Evolutionary conservation across 2,113 vertebrate genomes (phyloP), one percentile per base, ranked within the genome.

Genomic region (Amphilophus citrinellus): DNA sequence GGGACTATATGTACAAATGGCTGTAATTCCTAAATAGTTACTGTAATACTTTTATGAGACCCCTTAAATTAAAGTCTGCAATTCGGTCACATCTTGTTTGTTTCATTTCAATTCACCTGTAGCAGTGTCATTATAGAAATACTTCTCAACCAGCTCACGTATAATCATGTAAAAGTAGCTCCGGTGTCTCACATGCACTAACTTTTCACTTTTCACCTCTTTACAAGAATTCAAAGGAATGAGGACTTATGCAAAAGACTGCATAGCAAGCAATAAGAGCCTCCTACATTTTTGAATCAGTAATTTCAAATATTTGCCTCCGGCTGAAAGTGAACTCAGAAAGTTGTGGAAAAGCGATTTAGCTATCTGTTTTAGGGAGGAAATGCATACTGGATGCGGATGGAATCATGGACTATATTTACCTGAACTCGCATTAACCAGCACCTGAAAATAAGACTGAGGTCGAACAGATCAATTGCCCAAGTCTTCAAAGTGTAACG

Each of bases 141-240:
- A 0, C 14, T 27, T 68, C 17, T 47, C 22, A 0, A 18, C 63
- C 44, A 10, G 22, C 27, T 37, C 9, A 0, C 10, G 44, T 47
- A 27, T 1, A 30, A 30, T 47, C 63, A 27, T 10, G 44, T 47
- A 47, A 68, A 39, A 9, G 22, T 47, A 18, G 63, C 24, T 68
- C 39, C 39, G 44, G 42, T 47, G 42, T 47, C 47, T 68, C 42
- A 47, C 27, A 39, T 3, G 0, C 47, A 22, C 22, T 68, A 47
- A 68, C 39, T 47, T 47, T 68, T 47, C 65, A 68, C 39, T 14
- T 27, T 68, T 47, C 47, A 68, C 22, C 42, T 47, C 65, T 68
- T 68, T 68, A 9, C 14, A 68, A 39, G 44, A 47, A 39, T 47
- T 24, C 5, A 2, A 47, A 47, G 39, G 27, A 68, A 68, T 68